A percentile compares a stretch with the other conserved stretches of the same genome.
These are phyloP conservation scores for Athalia rosae DNA, from an alignment of 2,888 invertebrate genomes.

Conservation along the genomic window DNA sequence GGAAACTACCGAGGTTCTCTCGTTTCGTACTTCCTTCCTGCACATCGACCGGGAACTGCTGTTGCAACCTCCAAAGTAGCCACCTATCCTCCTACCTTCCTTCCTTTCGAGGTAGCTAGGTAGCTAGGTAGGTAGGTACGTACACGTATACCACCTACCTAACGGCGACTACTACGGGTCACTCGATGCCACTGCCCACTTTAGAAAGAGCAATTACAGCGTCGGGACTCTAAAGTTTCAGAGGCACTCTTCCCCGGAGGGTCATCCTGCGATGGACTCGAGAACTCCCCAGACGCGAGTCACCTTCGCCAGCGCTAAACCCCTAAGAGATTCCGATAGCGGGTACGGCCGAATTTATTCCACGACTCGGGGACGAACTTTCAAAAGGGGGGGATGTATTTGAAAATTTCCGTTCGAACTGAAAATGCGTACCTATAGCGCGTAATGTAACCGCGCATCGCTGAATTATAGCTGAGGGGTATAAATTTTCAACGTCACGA, in stretches of 20 bases:
- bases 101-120: background rate
- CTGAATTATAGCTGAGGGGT: no score
- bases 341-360: no score
- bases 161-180: background rate
- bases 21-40: constrained; percentile 2
- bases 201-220: constrained; percentile 39
- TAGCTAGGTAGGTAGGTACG: no score
- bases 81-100: background rate
- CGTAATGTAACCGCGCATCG: no score
- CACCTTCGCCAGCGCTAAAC: no score
- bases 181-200: constrained; percentile 18
- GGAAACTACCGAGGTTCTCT: constrained; percentile 21
- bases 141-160: background rate
- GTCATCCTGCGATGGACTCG: constrained; percentile 2
- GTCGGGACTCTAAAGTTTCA: constrained; percentile 32
- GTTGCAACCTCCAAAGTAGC: background rate
- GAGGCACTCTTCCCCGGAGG: constrained; percentile 26
- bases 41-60: background rate
- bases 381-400: no score
- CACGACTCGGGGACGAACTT: no score
- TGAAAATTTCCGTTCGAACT: no score
- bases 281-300: no score
- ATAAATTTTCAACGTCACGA: no score
- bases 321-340: no score
- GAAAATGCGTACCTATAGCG: no score